Conservation (phyloP, 2,113 vertebrate species). For the human (Homo sapiens) region DNA sequence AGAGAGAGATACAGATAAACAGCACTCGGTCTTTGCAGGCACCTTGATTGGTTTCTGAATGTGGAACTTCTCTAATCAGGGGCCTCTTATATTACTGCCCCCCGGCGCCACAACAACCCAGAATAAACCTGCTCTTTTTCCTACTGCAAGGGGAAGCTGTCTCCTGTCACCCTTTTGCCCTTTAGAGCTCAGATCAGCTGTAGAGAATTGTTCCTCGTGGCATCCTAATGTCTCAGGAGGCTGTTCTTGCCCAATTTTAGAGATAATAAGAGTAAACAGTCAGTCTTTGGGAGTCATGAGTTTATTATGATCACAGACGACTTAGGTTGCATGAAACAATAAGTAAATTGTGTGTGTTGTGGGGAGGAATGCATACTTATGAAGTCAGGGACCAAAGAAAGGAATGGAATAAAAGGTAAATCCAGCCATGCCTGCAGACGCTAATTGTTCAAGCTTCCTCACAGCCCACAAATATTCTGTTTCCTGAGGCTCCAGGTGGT, state of each 20-base stretch:
- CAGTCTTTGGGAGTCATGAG: not conserved
- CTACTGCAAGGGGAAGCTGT: not conserved
- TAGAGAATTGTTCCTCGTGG: not conserved
- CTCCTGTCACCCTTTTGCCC: slow-evolving; percentile 69
- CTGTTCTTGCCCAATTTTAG: not conserved
- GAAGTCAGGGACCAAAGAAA: not conserved
- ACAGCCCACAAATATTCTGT: not conserved
- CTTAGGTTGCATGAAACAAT: not conserved
- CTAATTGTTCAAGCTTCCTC: not conserved
- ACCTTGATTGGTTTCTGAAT: not conserved
- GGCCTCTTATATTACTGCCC: not conserved
- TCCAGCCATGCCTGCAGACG: not conserved
- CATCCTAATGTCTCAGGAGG: not conserved
- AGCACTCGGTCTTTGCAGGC: not conserved
- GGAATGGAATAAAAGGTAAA: slow-evolving; percentile 13
- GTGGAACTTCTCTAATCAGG: not conserved
- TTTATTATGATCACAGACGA: not conserved
- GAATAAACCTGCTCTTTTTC: not conserved
- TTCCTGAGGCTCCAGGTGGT: slow-evolving; percentile 32
- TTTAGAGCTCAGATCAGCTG: slow-evolving; percentile 22
- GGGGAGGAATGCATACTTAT: not conserved
- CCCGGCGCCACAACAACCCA: not conserved
- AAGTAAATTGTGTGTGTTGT: not conserved
- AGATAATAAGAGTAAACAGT: not conserved
- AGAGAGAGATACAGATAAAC: not conserved